Base-by-base conservation (phyloP, 2,797 vertebrate species). In the Amblyopsis hoosieri region DNA sequence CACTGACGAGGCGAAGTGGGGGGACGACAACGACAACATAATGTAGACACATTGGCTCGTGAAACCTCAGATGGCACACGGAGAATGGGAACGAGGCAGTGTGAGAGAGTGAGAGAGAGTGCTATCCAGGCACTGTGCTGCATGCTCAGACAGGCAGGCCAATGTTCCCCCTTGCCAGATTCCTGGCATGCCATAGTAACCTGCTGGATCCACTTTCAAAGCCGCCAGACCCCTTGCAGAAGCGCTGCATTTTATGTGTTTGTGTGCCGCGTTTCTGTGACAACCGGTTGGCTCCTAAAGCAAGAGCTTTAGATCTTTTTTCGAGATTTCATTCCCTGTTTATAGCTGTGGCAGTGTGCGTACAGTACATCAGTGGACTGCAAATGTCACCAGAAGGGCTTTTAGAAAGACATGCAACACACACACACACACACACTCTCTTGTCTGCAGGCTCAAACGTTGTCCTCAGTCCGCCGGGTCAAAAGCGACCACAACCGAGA, bases 141-240 rank as follows among this genome's bases (percentile, higher is more conserved):
- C 92, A 23, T 84, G 92, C 87, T 87, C 86, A 87, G 92, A 90
- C 92, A 92, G 78, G 91, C 88, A 66, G 77, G 81, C 85, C 83
- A 81, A 86, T 87, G 83, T 87, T 89, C 84, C 76, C 74, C 23
- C 72, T 65, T 81, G 85, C 33, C 86, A 83, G 89, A 94, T 94
- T 93, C 92, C 89, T 92, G 83, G 74, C 91, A 90, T 92, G 84
- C 92, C 90, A 85, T 93, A 93, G 92, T 94, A 93, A 92, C 91
- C 85, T 90, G 90, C 86, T 85, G 86, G 80, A 83, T 91, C 85
- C 79, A 78, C 82, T 91, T 90, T 88, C 79, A 74, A 70, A 74
- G 12, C 74, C 29, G 3, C 57, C 31, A 50, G 64, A 70, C 57
- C 69, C 72, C 74, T 68, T 60, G 47, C 53, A 72, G 69, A 75